Evolutionary conservation across 2,888 invertebrate species (phyloP).

Genomic region (Aleiodes leptofemur): DNA sequence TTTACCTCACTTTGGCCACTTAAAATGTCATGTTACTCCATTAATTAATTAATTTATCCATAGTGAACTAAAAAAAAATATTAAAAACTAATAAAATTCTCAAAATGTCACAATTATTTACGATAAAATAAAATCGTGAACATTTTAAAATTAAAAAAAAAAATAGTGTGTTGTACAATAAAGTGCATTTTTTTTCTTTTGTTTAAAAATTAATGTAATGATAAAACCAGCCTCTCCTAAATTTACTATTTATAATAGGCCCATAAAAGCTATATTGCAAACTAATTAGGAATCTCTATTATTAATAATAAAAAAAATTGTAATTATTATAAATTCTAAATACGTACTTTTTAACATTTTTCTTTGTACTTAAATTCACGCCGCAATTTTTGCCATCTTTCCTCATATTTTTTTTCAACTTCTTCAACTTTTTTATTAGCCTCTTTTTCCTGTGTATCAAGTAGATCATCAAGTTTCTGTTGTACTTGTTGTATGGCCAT

Average conservation of each 20-base stretch:
- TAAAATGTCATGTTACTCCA: too few relatives aligned
- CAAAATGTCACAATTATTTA: conserved; percentile 50
- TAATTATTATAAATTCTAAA: conserved; percentile 56
- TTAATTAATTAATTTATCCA: not conserved
- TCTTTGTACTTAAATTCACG: conserved; percentile 72
- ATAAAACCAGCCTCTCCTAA: conserved; percentile 73
- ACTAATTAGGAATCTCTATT: conserved; percentile 51
- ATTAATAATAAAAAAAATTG: conserved; percentile 9
- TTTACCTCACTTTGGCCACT: too few relatives aligned
- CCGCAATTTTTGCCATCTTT: conserved; percentile 69
- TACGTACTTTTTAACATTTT: conserved; percentile 71
- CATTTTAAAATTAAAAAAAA: conserved; percentile 53
- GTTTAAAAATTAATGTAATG: conserved; percentile 55
- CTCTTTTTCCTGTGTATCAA: conserved; percentile 76
- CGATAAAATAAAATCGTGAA: conserved; percentile 38
- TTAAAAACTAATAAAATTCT: conserved; percentile 34
- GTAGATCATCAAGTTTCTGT: conserved; percentile 76
- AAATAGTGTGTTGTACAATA: conserved; percentile 67
- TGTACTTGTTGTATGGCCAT: conserved; percentile 78
- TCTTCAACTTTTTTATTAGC: conserved; percentile 66
- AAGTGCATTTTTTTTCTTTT: conserved; percentile 65
- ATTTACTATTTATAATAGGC: conserved; percentile 66
- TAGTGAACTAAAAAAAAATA: conserved; percentile 3
- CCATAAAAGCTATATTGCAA: conserved; percentile 70
- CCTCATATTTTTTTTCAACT: conserved; percentile 63